A percentile compares a stretch with the other conserved stretches of the same genome.
Evolutionary conservation across 2,888 invertebrate genomes (phyloP).

Genomic region (Andrena haemorrhoa): DNA sequence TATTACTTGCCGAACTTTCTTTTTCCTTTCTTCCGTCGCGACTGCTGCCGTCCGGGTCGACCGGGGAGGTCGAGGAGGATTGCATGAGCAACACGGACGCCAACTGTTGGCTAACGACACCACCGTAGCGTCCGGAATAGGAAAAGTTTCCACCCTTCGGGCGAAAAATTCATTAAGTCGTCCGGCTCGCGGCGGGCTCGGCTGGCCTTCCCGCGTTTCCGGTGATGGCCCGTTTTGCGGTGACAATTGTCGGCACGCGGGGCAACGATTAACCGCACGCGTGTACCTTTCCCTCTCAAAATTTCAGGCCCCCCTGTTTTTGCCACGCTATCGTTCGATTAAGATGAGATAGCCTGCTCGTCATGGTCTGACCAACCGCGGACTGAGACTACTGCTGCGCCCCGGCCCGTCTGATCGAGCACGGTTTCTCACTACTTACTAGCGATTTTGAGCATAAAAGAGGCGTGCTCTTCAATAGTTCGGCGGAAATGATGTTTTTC

Average conservation of each 20-base stretch:
- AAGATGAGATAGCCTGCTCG: too few relatives aligned
- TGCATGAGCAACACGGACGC: slow-evolving; percentile 19
- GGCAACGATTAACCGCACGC: slow-evolving; percentile 9
- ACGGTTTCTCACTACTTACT: too few relatives aligned
- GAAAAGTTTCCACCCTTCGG: slow-evolving; percentile 51
- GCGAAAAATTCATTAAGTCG: slow-evolving; percentile 56
- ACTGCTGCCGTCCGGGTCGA: slow-evolving; percentile 25
- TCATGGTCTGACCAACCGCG: background rate
- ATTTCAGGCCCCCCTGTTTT: background rate
- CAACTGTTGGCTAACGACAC: slow-evolving; percentile 67
- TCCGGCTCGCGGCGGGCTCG: background rate
- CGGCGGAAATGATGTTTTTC: too few relatives aligned
- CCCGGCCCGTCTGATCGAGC: background rate
- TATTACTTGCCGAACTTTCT: slow-evolving; percentile 78
- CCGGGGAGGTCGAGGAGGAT: slow-evolving; percentile 6
- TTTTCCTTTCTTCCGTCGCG: slow-evolving; percentile 38
- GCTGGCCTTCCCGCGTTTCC: background rate
- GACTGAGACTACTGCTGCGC: background rate
- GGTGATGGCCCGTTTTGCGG: background rate
- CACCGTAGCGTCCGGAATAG: slow-evolving; percentile 32
- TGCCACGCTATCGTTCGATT: background rate
- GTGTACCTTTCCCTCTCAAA: background rate
- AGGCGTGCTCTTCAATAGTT: too few relatives aligned
- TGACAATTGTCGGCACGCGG: slow-evolving; percentile 3
- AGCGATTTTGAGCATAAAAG: too few relatives aligned